These are phyloP conservation scores for Colletes latitarsis DNA, from an alignment of 1,140 invertebrate genomes.

Conservation along the genomic window DNA sequence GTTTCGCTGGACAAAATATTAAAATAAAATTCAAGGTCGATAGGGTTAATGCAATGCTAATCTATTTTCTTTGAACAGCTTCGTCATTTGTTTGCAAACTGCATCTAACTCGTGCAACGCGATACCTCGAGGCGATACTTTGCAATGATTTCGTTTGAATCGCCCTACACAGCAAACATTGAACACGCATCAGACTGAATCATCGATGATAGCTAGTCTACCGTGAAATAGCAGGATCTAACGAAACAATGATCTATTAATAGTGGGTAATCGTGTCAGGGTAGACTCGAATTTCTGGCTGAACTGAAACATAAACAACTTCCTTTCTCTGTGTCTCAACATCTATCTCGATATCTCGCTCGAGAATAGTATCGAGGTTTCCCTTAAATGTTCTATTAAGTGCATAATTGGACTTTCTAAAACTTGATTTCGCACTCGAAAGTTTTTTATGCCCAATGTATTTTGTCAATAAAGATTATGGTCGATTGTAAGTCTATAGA, in stretches of 20 bases:
- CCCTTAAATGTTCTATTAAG: not conserved
- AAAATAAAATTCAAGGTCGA: too few relatives aligned
- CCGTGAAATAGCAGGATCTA: slow-evolving; percentile 1
- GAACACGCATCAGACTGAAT: slow-evolving; percentile 7
- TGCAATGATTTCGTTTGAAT: not conserved
- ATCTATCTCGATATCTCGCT: too few relatives aligned
- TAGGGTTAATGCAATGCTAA: too few relatives aligned
- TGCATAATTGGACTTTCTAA: not conserved
- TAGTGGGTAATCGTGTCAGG: slow-evolving; percentile 29
- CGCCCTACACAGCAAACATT: not conserved
- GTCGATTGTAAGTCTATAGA: not conserved
- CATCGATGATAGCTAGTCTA: not conserved
- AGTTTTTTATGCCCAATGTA: not conserved
- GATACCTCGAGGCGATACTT: not conserved
- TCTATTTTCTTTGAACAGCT: too few relatives aligned
- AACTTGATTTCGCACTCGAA: not conserved
- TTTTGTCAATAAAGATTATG: slow-evolving; percentile 15
- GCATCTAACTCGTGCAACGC: not conserved
- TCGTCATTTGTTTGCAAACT: too few relatives aligned
- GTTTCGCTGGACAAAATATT: too few relatives aligned
- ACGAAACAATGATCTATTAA: slow-evolving; percentile 15
- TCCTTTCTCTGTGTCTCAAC: too few relatives aligned
- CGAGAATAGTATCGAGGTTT: not conserved
- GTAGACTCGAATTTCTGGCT: slow-evolving; percentile 28
- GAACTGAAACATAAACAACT: not conserved